Percentiles rank a stretch among this genome's conserved stretches.
phyloP scores from a whole-genome alignment of 2,888 invertebrate species.

The Portevinia maculata region DNA sequence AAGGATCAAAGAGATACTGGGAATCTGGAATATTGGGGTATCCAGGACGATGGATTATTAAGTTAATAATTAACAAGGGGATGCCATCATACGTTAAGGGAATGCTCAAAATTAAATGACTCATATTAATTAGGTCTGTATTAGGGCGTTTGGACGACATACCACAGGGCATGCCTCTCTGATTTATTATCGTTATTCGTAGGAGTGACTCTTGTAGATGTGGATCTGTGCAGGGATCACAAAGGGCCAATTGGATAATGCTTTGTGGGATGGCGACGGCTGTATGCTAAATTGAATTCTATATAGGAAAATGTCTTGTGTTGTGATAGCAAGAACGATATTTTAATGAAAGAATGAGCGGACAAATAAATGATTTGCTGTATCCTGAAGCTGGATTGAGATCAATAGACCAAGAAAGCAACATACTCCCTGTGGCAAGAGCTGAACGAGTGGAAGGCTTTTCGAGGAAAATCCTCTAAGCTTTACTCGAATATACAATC shows the following conservation, averaged over 20 bases:
- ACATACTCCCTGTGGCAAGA: not conserved
- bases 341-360: conserved; percentile 60
- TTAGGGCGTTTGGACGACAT: conserved; percentile 51
- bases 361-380: conserved; percentile 65
- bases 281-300: conserved; percentile 59
- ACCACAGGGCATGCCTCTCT: conserved; percentile 37
- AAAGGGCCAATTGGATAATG: conserved; percentile 62
- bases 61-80: conserved; percentile 62
- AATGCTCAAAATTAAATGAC: conserved; percentile 71
- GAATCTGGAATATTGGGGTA: not conserved
- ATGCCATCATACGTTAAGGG: conserved; percentile 57
- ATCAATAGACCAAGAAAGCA: conserved; percentile 37
- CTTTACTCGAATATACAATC: conserved; percentile 15
- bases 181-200: conserved; percentile 56
- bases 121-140: conserved; percentile 67
- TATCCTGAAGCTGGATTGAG: conserved; percentile 15
- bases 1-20: conserved; percentile 28
- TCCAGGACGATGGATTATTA: conserved; percentile 49
- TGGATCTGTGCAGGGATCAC: conserved; percentile 25
- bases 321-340: conserved; percentile 35
- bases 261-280: conserved; percentile 32
- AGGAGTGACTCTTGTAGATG: conserved; percentile 42
- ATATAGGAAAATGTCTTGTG: conserved; percentile 9
- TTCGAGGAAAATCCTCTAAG: conserved; percentile 23
- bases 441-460: not conserved